These are phyloP conservation scores for Aethes cnicana DNA, from an alignment of 2,888 invertebrate species.

Conservation along the genomic window DNA sequence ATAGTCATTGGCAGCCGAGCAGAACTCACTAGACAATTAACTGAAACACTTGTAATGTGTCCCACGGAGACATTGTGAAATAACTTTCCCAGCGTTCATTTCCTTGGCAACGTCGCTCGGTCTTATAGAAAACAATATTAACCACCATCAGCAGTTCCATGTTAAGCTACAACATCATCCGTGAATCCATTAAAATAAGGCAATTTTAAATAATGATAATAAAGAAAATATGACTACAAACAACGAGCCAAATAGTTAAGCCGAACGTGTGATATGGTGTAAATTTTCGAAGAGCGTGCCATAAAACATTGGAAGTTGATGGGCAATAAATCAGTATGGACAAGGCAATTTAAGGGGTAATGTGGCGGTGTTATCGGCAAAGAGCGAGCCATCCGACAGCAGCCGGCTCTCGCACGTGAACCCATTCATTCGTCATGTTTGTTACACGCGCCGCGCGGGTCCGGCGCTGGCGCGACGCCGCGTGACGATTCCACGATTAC, in stretches of 20 bases:
- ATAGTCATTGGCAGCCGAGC: slow-evolving; percentile 66
- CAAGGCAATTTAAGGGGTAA: slow-evolving; percentile 39
- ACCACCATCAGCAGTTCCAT: slow-evolving; percentile 42
- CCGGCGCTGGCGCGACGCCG: slow-evolving; percentile 72
- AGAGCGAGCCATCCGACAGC: slow-evolving; percentile 32
- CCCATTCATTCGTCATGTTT: slow-evolving; percentile 74
- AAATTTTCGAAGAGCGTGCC: slow-evolving; percentile 18
- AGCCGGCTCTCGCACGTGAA: slow-evolving; percentile 54
- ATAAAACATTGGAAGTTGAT: slow-evolving; percentile 43
- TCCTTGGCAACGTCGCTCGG: slow-evolving; percentile 56
- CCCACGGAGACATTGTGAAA: slow-evolving; percentile 61
- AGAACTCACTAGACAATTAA: slow-evolving; percentile 58
- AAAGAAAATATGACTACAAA: slow-evolving; percentile 2
- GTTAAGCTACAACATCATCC: slow-evolving; percentile 5
- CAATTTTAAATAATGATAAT: not conserved
- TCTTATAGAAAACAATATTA: slow-evolving; percentile 51
- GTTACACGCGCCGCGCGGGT: slow-evolving; percentile 60
- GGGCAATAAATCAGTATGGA: slow-evolving; percentile 39
- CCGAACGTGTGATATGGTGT: slow-evolving; percentile 14
- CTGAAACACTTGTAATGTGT: slow-evolving; percentile 66
- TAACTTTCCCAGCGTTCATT: slow-evolving; percentile 51
- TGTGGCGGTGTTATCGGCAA: slow-evolving; percentile 31
- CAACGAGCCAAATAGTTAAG: slow-evolving; percentile 15
- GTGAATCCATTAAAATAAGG: not conserved
- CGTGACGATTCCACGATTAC: slow-evolving; percentile 55